These are phyloP conservation scores for Pseudorectes ferrugineus DNA, from an alignment of 2,113 vertebrate genomes.

Conservation along the genomic window DNA sequence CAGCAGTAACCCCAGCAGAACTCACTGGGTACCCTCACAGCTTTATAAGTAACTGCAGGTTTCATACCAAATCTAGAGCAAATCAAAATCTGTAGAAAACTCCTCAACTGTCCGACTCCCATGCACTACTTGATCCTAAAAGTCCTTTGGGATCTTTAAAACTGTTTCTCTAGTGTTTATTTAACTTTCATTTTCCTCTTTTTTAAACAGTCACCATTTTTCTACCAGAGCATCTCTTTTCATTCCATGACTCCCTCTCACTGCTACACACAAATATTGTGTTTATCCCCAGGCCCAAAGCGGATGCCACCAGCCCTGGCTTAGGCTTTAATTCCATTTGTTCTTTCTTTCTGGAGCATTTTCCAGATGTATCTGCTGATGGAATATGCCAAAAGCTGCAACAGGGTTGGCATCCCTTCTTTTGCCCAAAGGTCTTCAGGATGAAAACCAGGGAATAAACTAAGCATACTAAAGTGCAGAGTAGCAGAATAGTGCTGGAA, in stretches of 20 bases:
- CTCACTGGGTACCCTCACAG: neutral
- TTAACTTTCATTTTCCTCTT: neutral
- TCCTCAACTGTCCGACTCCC: neutral
- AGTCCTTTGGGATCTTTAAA: neutral
- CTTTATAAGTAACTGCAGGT: neutral
- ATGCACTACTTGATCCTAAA: neutral
- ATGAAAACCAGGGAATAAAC: neutral
- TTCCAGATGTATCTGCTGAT: neutral
- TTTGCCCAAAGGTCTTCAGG: neutral
- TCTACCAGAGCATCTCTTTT: neutral
- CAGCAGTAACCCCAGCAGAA: neutral
- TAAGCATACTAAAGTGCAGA: neutral
- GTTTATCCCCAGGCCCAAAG: neutral
- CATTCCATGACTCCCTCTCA: neutral
- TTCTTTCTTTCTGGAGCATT: neutral
- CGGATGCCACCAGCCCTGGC: neutral
- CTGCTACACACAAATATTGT: neutral
- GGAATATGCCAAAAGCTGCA: neutral
- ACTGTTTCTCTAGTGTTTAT: neutral
- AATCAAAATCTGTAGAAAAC: neutral
- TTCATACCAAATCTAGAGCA: neutral
- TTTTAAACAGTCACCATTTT: neutral
- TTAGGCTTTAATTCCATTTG: neutral
- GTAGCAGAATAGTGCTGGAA: neutral
- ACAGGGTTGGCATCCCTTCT: neutral